Evolutionary conservation across 2,888 invertebrate species (phyloP).

Genomic region (Callyntrura guangdongensis): DNA sequence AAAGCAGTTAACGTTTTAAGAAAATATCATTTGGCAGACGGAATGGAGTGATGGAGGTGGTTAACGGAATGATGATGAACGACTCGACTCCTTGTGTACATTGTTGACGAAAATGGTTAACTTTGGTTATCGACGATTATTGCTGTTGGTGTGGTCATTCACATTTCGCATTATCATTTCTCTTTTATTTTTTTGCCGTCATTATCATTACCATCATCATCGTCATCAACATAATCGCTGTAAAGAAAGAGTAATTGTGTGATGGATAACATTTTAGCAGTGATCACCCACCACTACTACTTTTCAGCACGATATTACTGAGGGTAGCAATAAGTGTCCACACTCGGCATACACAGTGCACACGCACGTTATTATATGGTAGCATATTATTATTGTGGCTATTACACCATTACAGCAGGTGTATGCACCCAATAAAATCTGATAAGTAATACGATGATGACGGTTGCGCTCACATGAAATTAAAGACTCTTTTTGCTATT

Average conservation of each 20-base stretch:
- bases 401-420: slow-evolving; percentile 16
- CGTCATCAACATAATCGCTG: background rate
- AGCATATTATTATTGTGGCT: background rate
- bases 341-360: background rate
- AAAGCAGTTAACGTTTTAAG: background rate
- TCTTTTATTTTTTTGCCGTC: background rate
- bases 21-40: background rate
- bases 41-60: background rate
- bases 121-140: background rate
- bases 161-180: background rate
- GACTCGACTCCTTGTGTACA: slow-evolving; percentile 6
- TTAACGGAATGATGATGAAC: background rate
- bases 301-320: background rate
- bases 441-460: slow-evolving; percentile 16
- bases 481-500: slow-evolving; percentile 10
- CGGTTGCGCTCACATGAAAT: slow-evolving; percentile 3
- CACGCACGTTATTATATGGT: background rate
- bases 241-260: slow-evolving; percentile 12
- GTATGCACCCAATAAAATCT: slow-evolving; percentile 49
- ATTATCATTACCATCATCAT: slow-evolving; percentile 5
- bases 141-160: slow-evolving; percentile 50
- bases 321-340: no score
- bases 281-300: background rate
- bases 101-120: slow-evolving; percentile 16
- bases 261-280: slow-evolving; percentile 14